These are phyloP conservation scores for Zosterops hypoxanthus DNA, from an alignment of 2,113 vertebrate genomes.

Conservation along the genomic window DNA sequence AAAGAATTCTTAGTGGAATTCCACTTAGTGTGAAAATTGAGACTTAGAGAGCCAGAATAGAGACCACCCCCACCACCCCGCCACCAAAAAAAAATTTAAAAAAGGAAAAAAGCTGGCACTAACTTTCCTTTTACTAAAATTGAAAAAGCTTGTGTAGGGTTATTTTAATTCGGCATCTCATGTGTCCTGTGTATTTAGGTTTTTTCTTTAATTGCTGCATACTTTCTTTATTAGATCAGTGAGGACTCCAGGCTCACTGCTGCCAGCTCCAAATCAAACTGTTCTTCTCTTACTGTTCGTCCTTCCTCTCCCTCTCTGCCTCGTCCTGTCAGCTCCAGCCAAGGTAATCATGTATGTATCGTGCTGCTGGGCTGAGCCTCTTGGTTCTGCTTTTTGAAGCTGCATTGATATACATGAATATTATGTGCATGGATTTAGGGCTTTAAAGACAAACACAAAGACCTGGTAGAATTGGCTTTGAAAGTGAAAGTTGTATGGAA, in stretches of 20 bases:
- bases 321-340: conserved; percentile 90
- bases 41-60: background rate
- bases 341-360: conserved; percentile 96
- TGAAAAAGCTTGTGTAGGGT: background rate
- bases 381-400: conserved; percentile 70
- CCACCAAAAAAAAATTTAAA: background rate
- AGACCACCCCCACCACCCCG: rapidly evolving
- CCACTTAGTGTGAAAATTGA: background rate
- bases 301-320: conserved; percentile 83
- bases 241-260: conserved; percentile 85
- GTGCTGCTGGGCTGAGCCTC: conserved; percentile 73
- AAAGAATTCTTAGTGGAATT: background rate
- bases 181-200: background rate
- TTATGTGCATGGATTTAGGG: conserved; percentile 4
- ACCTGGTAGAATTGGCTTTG: background rate
- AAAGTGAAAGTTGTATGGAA: background rate
- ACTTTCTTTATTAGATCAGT: conserved; percentile 87
- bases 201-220: conserved; percentile 58
- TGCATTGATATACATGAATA: conserved; percentile 69
- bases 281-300: conserved; percentile 74
- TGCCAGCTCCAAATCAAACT: conserved; percentile 77
- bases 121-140: background rate
- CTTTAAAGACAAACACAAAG: background rate
- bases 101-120: background rate
- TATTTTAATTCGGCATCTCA: background rate